phyloP scores from a whole-genome alignment of 2,888 invertebrate species.

The Escarpia spicata region DNA sequence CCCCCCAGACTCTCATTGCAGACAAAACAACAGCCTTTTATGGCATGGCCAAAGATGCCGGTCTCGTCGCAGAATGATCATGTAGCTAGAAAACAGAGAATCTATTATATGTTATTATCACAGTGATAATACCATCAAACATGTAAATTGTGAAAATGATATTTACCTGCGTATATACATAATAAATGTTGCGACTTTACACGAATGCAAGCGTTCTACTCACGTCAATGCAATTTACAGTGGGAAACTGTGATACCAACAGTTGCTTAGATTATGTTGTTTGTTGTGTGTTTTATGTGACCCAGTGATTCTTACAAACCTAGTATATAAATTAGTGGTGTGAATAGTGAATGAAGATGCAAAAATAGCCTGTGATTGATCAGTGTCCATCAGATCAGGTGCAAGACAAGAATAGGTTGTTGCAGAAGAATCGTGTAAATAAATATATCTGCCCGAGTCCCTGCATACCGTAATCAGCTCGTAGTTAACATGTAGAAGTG shows the following conservation, averaged over 20 bases:
- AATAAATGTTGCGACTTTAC: not conserved
- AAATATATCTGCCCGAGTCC: not conserved
- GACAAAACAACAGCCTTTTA: slow-evolving; percentile 54
- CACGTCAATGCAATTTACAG: not conserved
- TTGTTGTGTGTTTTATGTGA: not conserved
- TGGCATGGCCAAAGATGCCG: slow-evolving; percentile 60
- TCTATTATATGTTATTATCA: not conserved
- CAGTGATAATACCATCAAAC: not conserved
- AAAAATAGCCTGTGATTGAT: not conserved
- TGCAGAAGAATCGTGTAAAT: not conserved
- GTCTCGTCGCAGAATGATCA: slow-evolving; percentile 43
- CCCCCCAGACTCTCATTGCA: slow-evolving; percentile 51
- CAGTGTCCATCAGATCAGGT: not conserved
- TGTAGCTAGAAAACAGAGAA: not conserved
- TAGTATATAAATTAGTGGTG: not conserved
- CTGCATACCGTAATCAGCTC: not conserved
- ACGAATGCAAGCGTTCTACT: not conserved
- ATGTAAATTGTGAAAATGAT: not conserved
- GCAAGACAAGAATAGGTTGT: not conserved
- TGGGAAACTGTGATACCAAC: not conserved
- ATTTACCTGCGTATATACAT: not conserved
- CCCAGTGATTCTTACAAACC: not conserved
- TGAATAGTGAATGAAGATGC: not conserved
- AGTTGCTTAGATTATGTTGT: not conserved
- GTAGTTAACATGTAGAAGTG: not conserved